Evolutionary conservation across 2,113 vertebrate genomes (phyloP), one percentile per base, ranked within the genome.

Genomic region (Cyanoderma ruficeps): DNA sequence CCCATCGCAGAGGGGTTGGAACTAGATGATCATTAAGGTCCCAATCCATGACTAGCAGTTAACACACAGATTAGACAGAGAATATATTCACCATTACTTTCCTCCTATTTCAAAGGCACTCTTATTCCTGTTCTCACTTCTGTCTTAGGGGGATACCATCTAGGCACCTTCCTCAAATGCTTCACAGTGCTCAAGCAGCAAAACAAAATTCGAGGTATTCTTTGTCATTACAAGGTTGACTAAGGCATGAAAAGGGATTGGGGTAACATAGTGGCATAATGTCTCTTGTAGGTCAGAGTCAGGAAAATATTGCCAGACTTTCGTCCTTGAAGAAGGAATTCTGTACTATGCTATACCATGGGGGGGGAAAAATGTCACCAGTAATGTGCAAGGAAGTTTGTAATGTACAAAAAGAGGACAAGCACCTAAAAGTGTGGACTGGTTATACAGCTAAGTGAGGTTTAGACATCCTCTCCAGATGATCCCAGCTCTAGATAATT

Each of bases 1-100:
- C 10, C 30, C 12, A 7, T 31, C 0, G 0, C n/a, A 53, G 41
- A 7, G n/a, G 4, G 14, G 2, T 35, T 23, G 25, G 17, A 69
- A 61, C 17, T 27, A 55, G 19, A n/a, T 39, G n/a, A 39, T 21
- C 13, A 21, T 60, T 46, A 31, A 46, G 22, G 41, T 83, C 12
- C 14, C 47, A 61, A 90, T 41, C 5, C 8, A 27, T 23, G 17
- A 31, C 24, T 47, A 22, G 47, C 9, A 61, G 42, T 83, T 60
- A 80, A 50, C 31, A 69, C n/a, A 69, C 3, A 46, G 19, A 21
- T 57, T 72, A 80, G 53, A 57, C 13, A 86, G 33, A 82, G 24
- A 39, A 53, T 4, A 61, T 83, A 77, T 18, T 37, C 50, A 53
- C 21, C 53, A 75, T 57, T 59, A 35, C 13, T 87, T 89, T 78